Base-by-base conservation (phyloP, 2,888 invertebrate genomes). In the Ptychoptera albimana region DNA sequence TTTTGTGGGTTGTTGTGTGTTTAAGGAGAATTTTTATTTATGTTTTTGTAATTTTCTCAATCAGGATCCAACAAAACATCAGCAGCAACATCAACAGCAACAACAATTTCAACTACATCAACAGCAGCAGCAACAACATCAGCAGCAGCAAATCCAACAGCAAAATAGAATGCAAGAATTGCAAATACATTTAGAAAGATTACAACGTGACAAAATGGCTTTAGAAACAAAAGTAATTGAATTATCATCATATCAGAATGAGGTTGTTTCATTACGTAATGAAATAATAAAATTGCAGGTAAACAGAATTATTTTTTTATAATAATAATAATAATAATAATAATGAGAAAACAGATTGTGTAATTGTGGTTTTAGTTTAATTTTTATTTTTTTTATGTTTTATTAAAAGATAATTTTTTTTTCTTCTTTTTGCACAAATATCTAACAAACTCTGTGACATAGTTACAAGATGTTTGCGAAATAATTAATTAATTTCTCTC, bases 201-300 rank as follows among this genome's bases (percentile, higher is more conserved):
- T 76, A 63, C 68, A 70, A 16, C 74, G 73, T 64, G 80, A 80
- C 61, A 75, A 80, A 52, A 68, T 71, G 38, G 72, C 72, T 54
- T 64, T 81, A 54, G 77, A 79, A 57, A 60, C 74, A 48, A 69
- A 69, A 53, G 69, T 77, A 23, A 67, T 68, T 37, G 79, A 81
- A 57, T 60, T 82, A 54, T 61, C 75, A 55, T 75, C 77, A 54
- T 72, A 75, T 54, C 77, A 75, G 48, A 72, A 72, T 43, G 82
- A 85, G 58, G 71, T 83, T 46, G 74, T 75, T 49, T 68, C 73
- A 51, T 66, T 84, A 45, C 71, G 77, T 53, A 72, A 71, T 46
- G 83, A 85, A 63, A 72, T 83, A 52, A 71, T 74, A 36, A 72
- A 76, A 52, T 63, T 84, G 53, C 82, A 82, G 74, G 80, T 82